Percentiles rank a stretch among this genome's conserved stretches.
Evolutionary conservation across 2,797 vertebrate genomes (phyloP).

Genomic region (Acestrorhynchus altus): DNA sequence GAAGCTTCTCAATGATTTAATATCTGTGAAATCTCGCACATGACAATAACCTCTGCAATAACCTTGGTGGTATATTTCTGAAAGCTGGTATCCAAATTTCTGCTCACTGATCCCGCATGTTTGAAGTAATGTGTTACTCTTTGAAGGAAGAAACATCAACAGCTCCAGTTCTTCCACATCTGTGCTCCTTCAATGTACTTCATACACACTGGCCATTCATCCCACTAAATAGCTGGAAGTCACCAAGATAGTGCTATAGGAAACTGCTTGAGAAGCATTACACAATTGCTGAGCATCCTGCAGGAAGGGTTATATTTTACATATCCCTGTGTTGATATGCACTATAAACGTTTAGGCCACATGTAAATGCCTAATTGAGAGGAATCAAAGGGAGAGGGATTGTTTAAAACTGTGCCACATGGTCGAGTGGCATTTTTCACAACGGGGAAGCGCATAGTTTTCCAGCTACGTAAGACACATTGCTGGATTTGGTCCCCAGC

Average conservation of each 20-base stretch:
- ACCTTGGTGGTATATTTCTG: too few species aligned
- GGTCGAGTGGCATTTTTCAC: constrained; percentile 5
- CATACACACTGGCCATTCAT: constrained; percentile 1
- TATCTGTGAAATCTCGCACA: too few species aligned
- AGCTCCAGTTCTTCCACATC: background rate
- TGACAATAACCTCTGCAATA: too few species aligned
- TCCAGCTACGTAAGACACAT: background rate
- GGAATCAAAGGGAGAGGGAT: background rate
- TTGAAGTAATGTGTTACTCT: background rate
- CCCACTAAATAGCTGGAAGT: constrained; percentile 1
- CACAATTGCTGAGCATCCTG: constrained; percentile 16
- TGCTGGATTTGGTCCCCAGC: background rate
- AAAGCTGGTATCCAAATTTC: background rate
- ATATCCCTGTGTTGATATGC: constrained; percentile 11
- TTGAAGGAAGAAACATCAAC: constrained; percentile 1
- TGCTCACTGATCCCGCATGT: background rate
- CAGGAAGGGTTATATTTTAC: constrained; percentile 19
- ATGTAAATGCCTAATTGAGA: constrained; percentile 1
- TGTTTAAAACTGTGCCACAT: background rate
- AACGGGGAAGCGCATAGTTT: background rate
- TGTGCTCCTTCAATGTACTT: background rate
- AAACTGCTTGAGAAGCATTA: background rate
- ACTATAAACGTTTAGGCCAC: background rate
- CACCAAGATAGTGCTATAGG: constrained; percentile 6
- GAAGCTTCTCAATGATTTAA: too few species aligned